A percentile compares a stretch with the other conserved stretches of the same genome.
Evolutionary conservation across 2,888 invertebrate genomes (phyloP).

Genomic region (Caenorhabditis sulstoni): DNA sequence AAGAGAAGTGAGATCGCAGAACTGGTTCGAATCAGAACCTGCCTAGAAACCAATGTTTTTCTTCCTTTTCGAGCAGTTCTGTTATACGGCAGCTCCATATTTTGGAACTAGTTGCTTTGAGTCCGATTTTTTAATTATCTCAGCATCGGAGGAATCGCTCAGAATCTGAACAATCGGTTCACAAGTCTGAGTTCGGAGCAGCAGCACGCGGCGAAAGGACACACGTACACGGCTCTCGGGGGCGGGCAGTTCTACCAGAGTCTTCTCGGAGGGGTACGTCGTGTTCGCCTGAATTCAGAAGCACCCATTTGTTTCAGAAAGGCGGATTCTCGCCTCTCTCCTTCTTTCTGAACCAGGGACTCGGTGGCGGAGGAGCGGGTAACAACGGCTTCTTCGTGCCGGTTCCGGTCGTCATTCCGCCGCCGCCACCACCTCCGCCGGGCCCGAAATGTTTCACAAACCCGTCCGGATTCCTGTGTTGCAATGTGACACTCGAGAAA

Average conservation of each 20-base stretch:
- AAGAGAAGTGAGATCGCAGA: slow-evolving; percentile 24
- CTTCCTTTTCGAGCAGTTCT: too few relatives aligned
- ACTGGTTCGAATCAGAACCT: too few relatives aligned
- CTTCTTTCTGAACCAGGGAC: slow-evolving; percentile 62
- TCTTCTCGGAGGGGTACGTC: slow-evolving; percentile 60
- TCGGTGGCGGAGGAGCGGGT: slow-evolving; percentile 28
- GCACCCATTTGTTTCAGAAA: slow-evolving; percentile 47
- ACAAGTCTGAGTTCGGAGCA: slow-evolving; percentile 19
- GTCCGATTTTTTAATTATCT: neutral
- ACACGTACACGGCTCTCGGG: slow-evolving; percentile 62
- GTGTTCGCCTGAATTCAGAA: neutral
- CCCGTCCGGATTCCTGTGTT: slow-evolving; percentile 71
- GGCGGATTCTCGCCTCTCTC: slow-evolving; percentile 65
- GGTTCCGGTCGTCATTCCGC: slow-evolving; percentile 73
- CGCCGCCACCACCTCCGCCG: slow-evolving; percentile 73
- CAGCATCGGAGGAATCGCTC: slow-evolving; percentile 42
- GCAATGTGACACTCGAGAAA: slow-evolving; percentile 70
- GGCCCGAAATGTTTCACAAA: slow-evolving; percentile 73
- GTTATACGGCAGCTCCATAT: too few relatives aligned
- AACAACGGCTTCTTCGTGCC: slow-evolving; percentile 69
- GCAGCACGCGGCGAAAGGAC: slow-evolving; percentile 39
- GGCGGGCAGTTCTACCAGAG: slow-evolving; percentile 69
- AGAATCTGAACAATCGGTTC: slow-evolving; percentile 30
- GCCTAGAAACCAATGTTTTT: too few relatives aligned
- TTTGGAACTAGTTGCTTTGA: too few relatives aligned